These are phyloP conservation scores for Zeuzera pyrina DNA, from an alignment of 2,888 invertebrate genomes.

Conservation along the genomic window DNA sequence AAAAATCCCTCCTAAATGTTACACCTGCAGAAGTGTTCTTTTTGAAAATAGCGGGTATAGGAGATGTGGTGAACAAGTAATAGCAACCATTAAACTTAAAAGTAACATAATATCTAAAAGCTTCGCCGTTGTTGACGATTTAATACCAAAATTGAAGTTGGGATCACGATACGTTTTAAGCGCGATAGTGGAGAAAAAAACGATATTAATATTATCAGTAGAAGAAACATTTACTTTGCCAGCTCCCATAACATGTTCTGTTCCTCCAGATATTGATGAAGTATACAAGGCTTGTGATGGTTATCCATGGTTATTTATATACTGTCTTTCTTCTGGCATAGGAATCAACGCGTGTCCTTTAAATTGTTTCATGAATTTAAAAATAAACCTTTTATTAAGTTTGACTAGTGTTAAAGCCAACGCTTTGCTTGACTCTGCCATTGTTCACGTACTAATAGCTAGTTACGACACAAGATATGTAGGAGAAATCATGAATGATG, in stretches of 20 bases:
- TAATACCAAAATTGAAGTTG: constrained; percentile 35
- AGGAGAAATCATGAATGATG: constrained; percentile 42
- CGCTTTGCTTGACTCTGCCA: constrained; percentile 29
- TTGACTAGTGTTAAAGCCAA: constrained; percentile 50
- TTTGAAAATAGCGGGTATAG: constrained; percentile 56
- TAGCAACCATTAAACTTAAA: constrained; percentile 35
- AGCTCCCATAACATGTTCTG: constrained; percentile 31
- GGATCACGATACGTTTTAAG: constrained; percentile 37
- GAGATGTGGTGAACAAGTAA: constrained; percentile 50
- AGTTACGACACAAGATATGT: constrained; percentile 47
- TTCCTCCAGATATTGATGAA: constrained; percentile 37
- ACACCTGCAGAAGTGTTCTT: constrained; percentile 39
- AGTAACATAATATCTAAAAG: constrained; percentile 26
- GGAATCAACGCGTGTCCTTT: constrained; percentile 47
- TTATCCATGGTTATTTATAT: constrained; percentile 55
- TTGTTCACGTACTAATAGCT: constrained; percentile 46
- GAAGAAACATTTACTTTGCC: constrained; percentile 30
- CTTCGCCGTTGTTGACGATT: constrained; percentile 42
- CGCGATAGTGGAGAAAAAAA: constrained; percentile 35
- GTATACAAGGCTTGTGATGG: constrained; percentile 37
- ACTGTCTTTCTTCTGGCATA: constrained; percentile 52
- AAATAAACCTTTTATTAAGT: constrained; percentile 52
- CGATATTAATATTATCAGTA: constrained; percentile 36
- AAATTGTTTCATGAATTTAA: constrained; percentile 55
- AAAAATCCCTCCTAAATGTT: constrained; percentile 48